Evolutionary conservation across 2,113 vertebrate species (phyloP).

Genomic region (Enhydra lutris): DNA sequence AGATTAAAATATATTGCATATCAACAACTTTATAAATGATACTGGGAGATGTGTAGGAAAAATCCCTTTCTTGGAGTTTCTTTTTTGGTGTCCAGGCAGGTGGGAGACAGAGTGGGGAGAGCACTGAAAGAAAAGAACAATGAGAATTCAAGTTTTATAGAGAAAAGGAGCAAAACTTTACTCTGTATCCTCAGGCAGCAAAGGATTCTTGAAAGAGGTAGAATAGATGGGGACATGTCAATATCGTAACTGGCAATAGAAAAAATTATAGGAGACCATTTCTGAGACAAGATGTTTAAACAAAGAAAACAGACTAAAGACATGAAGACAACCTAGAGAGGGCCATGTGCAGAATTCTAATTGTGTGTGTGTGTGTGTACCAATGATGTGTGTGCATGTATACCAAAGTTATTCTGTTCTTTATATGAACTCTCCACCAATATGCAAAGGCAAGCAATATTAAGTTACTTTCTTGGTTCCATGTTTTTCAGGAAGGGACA

Average conservation of each 20-base stretch:
- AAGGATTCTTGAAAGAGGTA: background rate
- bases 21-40: background rate
- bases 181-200: background rate
- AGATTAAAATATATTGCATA: background rate
- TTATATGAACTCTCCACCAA: background rate
- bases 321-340: background rate
- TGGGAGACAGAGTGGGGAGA: background rate
- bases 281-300: background rate
- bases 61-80: background rate
- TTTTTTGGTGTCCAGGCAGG: background rate
- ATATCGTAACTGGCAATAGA: background rate
- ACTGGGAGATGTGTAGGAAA: background rate
- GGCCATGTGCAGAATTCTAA: background rate
- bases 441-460: background rate
- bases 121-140: background rate
- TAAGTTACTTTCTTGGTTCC: background rate
- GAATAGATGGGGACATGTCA: background rate
- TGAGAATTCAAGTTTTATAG: background rate
- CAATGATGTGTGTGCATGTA: background rate
- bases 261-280: background rate
- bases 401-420: background rate
- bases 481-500: background rate
- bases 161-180: background rate
- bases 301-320: background rate
- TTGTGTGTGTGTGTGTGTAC: background rate